Evolutionary conservation across 2,113 vertebrate genomes (phyloP).

Genomic region (Podilymbus podiceps): DNA sequence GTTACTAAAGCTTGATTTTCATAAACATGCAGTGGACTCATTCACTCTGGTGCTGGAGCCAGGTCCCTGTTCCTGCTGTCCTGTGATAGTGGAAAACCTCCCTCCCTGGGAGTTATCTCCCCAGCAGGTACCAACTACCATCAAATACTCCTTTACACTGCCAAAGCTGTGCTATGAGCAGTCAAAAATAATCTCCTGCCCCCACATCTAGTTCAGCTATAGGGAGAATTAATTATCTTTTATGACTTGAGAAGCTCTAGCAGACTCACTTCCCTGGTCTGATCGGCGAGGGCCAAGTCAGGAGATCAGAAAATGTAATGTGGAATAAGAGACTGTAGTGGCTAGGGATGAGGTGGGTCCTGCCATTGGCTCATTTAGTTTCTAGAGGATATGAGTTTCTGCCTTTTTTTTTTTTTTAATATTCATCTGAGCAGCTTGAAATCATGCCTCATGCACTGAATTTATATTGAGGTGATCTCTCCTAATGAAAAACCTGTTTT

Average conservation of each 20-base stretch:
- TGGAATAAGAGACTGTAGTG: neutral
- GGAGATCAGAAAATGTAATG: neutral
- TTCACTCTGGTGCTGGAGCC: neutral
- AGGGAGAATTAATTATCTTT: neutral
- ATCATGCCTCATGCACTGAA: neutral
- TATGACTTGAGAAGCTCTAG: neutral
- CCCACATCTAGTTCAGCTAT: neutral
- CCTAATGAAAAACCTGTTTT: neutral
- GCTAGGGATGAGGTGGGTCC: neutral
- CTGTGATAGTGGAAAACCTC: neutral
- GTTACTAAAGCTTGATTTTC: neutral
- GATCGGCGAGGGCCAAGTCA: neutral
- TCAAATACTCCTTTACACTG: neutral
- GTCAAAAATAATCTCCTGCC: neutral
- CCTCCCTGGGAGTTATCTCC: accelerated
- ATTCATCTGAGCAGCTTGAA: neutral
- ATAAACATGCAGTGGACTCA: neutral
- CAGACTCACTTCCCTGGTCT: neutral
- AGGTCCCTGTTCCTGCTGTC: neutral
- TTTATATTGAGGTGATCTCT: neutral
- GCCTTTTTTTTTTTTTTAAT: neutral
- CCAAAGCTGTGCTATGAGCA: neutral
- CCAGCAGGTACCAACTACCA: neutral
- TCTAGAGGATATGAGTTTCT: neutral
- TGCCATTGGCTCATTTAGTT: neutral